phyloP scores from a whole-genome alignment of 2,888 invertebrate genomes.

The Pollenia labialis region DNA sequence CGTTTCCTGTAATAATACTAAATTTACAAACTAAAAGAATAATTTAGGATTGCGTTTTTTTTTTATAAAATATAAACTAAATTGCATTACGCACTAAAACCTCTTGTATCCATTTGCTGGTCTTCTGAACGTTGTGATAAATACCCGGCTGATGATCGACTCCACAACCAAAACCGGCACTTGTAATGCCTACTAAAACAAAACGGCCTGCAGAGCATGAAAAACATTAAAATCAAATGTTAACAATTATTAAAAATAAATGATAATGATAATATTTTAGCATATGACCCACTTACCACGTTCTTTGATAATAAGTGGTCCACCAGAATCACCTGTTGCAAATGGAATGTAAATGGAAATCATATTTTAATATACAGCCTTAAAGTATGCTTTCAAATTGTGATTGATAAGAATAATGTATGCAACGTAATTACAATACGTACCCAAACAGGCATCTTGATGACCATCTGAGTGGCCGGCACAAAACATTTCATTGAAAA shows the following conservation, averaged over 20 bases:
- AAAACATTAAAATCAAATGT: neutral
- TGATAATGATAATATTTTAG: neutral
- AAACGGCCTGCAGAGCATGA: slow-evolving; percentile 84
- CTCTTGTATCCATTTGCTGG: slow-evolving; percentile 88
- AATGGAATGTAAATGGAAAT: slow-evolving; percentile 35
- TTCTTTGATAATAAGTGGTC: slow-evolving; percentile 89
- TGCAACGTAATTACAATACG: slow-evolving; percentile 48
- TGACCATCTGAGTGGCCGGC: slow-evolving; percentile 93
- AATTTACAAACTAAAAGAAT: slow-evolving; percentile 31
- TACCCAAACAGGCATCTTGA: slow-evolving; percentile 92
- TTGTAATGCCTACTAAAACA: slow-evolving; percentile 92
- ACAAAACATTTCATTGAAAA: slow-evolving; percentile 92
- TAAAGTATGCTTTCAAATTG: slow-evolving; percentile 74
- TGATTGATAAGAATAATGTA: neutral
- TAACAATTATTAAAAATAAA: neutral
- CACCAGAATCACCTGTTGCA: slow-evolving; percentile 90
- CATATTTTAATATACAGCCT: slow-evolving; percentile 65
- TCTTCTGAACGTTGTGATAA: slow-evolving; percentile 91
- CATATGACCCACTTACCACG: slow-evolving; percentile 81
- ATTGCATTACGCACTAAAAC: slow-evolving; percentile 80
- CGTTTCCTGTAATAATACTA: neutral
- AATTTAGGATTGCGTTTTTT: slow-evolving; percentile 1
- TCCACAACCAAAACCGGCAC: slow-evolving; percentile 94
- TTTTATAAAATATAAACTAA: slow-evolving; percentile 39
- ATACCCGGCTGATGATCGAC: slow-evolving; percentile 94